Base-by-base conservation (phyloP, 1,140 invertebrate genomes). In the Drosophila kurseongensis region DNA sequence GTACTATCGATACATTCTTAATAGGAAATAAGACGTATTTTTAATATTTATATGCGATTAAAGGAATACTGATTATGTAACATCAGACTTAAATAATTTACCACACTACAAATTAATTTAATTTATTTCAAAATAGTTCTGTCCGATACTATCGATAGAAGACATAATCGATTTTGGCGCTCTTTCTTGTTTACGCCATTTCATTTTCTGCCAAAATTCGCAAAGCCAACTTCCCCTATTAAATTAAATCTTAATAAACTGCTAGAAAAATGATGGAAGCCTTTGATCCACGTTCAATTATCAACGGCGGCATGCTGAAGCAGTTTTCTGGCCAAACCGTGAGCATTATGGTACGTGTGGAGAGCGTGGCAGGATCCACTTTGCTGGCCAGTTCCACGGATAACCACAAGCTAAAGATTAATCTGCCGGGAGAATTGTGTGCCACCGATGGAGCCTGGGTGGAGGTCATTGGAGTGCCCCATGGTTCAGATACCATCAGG, bases 231-330 rank as follows among this genome's bases (percentile, higher is more conserved):
- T 35, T 3, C 6, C 8, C 29, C 29, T 5, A 5, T 32, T 32
- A 6, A 32, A 13, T 47, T 12, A 32, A 40, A 3, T 12, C 12
- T 1, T 4, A 13, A 36, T 7, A 6, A 54, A 56, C 4, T 47
- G 10, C 6, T 7, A 13, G 36, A 10, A 48, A 48, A 57, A 77
- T 66, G 63, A 55, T 73, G 56, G 36, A 63, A n/a, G 38, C 83
- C 8, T 92, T 92, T 57, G 90, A 91, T 59, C 59, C 78, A 35
- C 84, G 88, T 9, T 81, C 78, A 0, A 47, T 80, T 10, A 56
- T 91, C 2, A 92, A 92, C 57, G 91, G 81, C 36, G 75, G 71
- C 7, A 85, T 86, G 84, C 72, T 92, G 1, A 84, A 85, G 7
- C 77, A 91, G 55, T 89, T 80, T 38, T 29, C 65, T 12, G 88